phyloP scores from a whole-genome alignment of 2,797 vertebrate genomes.

The Borostomias antarcticus region DNA sequence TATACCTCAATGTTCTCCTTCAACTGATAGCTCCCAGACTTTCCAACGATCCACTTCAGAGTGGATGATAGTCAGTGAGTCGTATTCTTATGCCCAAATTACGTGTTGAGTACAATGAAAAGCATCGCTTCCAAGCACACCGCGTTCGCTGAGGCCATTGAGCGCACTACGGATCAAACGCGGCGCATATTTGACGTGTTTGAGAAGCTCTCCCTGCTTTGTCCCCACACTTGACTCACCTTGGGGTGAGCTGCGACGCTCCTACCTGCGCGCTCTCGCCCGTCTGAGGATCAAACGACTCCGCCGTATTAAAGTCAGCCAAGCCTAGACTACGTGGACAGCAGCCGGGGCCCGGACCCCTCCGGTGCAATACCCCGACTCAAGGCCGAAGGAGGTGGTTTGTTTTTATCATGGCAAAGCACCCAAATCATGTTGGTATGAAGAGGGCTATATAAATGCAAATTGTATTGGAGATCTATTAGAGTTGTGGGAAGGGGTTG shows the following conservation, averaged over 20 bases:
- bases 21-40: not conserved
- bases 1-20: not conserved
- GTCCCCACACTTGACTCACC: constrained; percentile 54
- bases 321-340: constrained; percentile 22
- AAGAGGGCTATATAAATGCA: constrained; percentile 86
- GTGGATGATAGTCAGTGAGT: not conserved
- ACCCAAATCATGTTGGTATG: constrained; percentile 81
- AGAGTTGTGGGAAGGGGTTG: constrained; percentile 76
- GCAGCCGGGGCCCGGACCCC: no score
- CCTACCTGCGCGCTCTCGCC: constrained; percentile 50
- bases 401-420: constrained; percentile 82
- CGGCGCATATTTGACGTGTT: not conserved
- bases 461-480: constrained; percentile 84
- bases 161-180: constrained; percentile 5
- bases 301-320: constrained; percentile 75
- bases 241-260: constrained; percentile 56
- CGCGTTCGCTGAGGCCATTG: not conserved
- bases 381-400: constrained; percentile 79
- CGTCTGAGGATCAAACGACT: constrained; percentile 50
- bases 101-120: constrained; percentile 14
- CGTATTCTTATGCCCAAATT: constrained; percentile 13
- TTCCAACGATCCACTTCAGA: not conserved
- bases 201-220: constrained; percentile 15
- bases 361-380: no score
- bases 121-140: constrained; percentile 10